Percentiles rank a stretch among this genome's conserved stretches.
Evolutionary conservation across 2,888 invertebrate genomes (phyloP).

Genomic region (Heliconius charithonia): DNA sequence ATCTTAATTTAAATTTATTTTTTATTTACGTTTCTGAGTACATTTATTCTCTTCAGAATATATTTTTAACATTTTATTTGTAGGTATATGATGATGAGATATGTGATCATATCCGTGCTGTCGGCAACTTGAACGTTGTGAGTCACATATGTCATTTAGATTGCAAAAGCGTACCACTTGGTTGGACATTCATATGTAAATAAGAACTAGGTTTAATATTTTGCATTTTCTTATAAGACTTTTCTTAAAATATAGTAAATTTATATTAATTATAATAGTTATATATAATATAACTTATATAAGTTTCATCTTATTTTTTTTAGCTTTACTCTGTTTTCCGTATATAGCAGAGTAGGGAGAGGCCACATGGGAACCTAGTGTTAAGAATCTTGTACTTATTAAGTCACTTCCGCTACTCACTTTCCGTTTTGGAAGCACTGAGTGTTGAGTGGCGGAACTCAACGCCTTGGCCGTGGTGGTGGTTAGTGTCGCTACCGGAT

Average conservation of each 20-base stretch:
- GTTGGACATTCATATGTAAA: conserved; percentile 46
- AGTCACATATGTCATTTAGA: conserved; percentile 14
- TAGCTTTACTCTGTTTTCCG: too few relatives aligned
- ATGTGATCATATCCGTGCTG: conserved; percentile 11
- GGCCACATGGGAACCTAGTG: too few relatives aligned
- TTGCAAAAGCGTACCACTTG: conserved; percentile 48
- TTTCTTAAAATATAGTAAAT: neutral
- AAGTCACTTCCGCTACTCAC: too few relatives aligned
- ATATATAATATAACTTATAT: too few relatives aligned
- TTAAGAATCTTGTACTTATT: too few relatives aligned
- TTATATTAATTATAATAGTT: neutral
- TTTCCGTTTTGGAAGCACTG: neutral
- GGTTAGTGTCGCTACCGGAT: too few relatives aligned
- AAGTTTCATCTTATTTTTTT: too few relatives aligned
- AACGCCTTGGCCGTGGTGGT: too few relatives aligned
- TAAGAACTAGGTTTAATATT: neutral
- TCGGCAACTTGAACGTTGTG: conserved; percentile 8
- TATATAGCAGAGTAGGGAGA: neutral
- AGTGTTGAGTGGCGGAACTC: too few relatives aligned
- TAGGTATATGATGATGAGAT: neutral
- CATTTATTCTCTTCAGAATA: too few relatives aligned
- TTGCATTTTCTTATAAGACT: neutral
- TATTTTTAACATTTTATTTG: neutral
- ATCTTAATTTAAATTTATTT: too few relatives aligned
- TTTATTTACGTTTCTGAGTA: too few relatives aligned